Evolutionary conservation across 2,888 invertebrate species (phyloP).

Genomic region (Xylocampa areola): DNA sequence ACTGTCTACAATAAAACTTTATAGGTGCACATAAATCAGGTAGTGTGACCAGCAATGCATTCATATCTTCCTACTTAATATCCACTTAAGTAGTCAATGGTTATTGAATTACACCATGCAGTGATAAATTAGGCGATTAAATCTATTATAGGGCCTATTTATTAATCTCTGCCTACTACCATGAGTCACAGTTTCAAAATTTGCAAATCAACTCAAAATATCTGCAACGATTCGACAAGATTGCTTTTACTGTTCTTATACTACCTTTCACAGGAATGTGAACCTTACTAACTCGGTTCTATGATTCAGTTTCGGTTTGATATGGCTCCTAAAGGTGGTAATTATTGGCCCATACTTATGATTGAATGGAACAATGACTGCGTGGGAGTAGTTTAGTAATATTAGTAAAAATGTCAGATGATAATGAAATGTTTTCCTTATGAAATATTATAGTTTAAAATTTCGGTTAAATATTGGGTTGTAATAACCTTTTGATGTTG

Average conservation of each 20-base stretch:
- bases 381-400: conserved; percentile 78
- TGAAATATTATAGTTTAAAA: conserved; percentile 59
- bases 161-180: conserved; percentile 65
- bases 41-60: conserved; percentile 37
- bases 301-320: conserved; percentile 22
- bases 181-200: conserved; percentile 72
- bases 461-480: conserved; percentile 42
- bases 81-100: conserved; percentile 53
- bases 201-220: conserved; percentile 66
- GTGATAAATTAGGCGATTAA: conserved; percentile 75
- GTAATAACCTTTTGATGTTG: conserved; percentile 43
- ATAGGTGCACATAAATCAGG: conserved; percentile 41
- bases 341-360: conserved; percentile 53
- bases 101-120: conserved; percentile 70
- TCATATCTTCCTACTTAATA: conserved; percentile 43
- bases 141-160: conserved; percentile 64
- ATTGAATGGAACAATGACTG: conserved; percentile 72
- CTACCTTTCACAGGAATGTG: background rate
- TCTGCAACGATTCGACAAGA: conserved; percentile 38
- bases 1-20: conserved; percentile 41
- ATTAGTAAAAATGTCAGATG: conserved; percentile 75
- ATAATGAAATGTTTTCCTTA: conserved; percentile 57
- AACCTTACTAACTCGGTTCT: rapidly evolving
- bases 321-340: conserved; percentile 2
- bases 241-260: conserved; percentile 40